phyloP scores from a whole-genome alignment of 2,113 vertebrate genomes.

The Cephalopholis sonnerati region DNA sequence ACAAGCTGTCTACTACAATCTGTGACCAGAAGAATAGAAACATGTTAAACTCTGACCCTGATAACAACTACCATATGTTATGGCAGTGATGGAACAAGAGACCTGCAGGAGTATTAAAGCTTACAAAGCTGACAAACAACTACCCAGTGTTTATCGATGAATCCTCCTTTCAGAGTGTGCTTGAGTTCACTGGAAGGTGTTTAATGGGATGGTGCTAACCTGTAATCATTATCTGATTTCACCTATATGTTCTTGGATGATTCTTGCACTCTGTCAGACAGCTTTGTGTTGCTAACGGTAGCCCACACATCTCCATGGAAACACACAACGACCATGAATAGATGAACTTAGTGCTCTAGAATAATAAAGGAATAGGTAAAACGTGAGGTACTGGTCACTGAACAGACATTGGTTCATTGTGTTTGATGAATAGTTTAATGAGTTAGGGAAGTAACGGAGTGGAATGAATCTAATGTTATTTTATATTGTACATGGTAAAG shows the following conservation, averaged over 20 bases:
- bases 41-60: background rate
- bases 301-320: background rate
- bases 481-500: background rate
- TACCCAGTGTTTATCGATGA: background rate
- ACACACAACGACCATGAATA: conserved; percentile 8
- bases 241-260: background rate
- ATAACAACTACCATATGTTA: background rate
- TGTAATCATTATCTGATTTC: background rate
- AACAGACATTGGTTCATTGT: background rate
- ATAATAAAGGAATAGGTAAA: background rate
- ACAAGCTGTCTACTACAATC: background rate
- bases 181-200: background rate
- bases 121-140: background rate
- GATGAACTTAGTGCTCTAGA: background rate
- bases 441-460: background rate
- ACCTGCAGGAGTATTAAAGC: background rate
- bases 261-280: background rate
- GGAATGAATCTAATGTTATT: background rate
- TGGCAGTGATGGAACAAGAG: background rate
- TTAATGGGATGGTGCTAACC: background rate
- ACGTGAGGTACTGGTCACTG: conserved; percentile 7
- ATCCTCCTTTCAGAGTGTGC: background rate
- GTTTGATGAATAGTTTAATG: background rate
- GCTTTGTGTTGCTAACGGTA: background rate
- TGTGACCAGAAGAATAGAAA: background rate